These are phyloP conservation scores for Acrossocheilus fasciatus DNA, from an alignment of 2,797 vertebrate genomes.

Conservation along the genomic window DNA sequence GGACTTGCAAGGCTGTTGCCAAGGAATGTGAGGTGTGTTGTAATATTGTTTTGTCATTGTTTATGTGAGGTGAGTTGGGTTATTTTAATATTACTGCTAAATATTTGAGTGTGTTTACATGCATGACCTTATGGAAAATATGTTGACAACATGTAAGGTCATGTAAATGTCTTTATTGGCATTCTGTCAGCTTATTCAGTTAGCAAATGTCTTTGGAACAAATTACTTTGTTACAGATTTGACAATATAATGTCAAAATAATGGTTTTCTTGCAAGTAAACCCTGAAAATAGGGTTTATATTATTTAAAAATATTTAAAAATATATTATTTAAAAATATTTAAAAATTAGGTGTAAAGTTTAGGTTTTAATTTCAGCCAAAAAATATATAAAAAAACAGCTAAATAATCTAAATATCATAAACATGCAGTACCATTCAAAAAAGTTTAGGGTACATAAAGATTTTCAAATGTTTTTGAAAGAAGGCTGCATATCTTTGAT, in stretches of 20 bases:
- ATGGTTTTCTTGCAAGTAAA: not conserved
- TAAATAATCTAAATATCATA: not conserved
- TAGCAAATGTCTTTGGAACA: not conserved
- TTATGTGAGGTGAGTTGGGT: not conserved
- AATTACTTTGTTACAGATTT: not conserved
- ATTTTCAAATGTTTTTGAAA: not conserved
- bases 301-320: too few species aligned
- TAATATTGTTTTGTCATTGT: not conserved
- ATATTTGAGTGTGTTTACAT: not conserved
- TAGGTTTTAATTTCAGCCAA: not conserved
- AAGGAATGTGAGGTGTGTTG: not conserved
- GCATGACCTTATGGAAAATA: conserved; percentile 1
- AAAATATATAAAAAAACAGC: not conserved
- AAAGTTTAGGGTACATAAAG: not conserved
- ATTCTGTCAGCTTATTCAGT: conserved; percentile 2
- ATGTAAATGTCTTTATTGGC: conserved; percentile 22
- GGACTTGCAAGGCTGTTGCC: not conserved
- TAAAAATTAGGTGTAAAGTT: not conserved
- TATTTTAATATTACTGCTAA: not conserved
- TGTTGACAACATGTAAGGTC: conserved; percentile 4
- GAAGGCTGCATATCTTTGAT: not conserved
- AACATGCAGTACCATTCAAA: not conserved
- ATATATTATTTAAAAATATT: too few species aligned
- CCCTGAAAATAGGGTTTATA: not conserved
- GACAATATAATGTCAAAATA: conserved; percentile 11